Evolutionary conservation across 2,797 vertebrate genomes (phyloP).

Genomic region (Cynopterus sphinx): DNA sequence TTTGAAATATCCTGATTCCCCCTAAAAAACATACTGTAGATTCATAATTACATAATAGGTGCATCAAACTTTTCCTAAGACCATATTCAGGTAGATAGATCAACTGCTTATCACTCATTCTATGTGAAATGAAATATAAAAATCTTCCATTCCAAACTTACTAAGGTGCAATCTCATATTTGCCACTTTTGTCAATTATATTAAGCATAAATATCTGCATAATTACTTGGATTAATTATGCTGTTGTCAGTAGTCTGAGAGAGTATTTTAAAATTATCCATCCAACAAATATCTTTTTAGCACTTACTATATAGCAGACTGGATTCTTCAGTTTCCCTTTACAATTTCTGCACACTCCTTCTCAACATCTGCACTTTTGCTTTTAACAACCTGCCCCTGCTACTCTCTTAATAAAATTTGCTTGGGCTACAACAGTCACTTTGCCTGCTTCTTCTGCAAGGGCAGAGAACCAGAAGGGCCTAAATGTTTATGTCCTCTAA

Average conservation of each 20-base stretch:
- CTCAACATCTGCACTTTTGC: background rate
- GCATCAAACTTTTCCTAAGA: background rate
- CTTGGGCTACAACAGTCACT: background rate
- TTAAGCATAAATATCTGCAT: background rate
- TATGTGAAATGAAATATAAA: background rate
- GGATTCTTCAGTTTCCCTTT: background rate
- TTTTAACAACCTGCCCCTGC: background rate
- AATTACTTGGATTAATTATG: background rate
- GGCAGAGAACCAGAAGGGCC: background rate
- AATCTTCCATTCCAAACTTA: background rate
- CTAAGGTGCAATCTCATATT: background rate
- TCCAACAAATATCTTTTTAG: background rate
- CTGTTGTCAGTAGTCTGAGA: background rate
- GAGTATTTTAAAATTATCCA: background rate
- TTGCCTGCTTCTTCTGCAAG: background rate
- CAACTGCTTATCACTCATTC: background rate
- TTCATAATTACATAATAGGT: background rate
- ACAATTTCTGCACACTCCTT: background rate
- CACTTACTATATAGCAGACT: background rate
- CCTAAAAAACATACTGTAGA: background rate
- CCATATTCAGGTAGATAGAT: background rate
- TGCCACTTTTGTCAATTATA: background rate
- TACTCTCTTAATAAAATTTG: background rate
- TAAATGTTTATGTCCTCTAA: background rate
- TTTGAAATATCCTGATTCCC: background rate